Evolutionary conservation across 1,140 invertebrate species (phyloP), one percentile per base, ranked within the genome.

Genomic region (Dendrolimus punctatus): DNA sequence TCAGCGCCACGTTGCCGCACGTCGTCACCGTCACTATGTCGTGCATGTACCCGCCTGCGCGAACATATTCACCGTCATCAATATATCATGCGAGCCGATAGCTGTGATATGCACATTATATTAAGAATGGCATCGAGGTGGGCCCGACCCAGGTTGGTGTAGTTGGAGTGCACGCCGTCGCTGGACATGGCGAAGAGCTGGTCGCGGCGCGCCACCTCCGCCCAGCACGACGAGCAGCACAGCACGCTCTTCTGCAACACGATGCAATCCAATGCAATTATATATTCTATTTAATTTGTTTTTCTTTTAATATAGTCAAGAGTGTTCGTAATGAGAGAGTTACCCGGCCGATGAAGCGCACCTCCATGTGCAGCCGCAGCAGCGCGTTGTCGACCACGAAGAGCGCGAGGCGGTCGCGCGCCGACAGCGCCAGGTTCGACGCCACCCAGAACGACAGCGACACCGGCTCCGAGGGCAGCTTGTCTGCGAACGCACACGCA

Each of bases 371-470:
- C n/a, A 95, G 85, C 53, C 93, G 88, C 58, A 91, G 88, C 67
- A 92, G 88, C n/a, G 91, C 89, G 73, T 89, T 90, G 77, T 94
- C 90, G 38, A 91, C 87, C 54, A 74, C 80, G 44, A 95, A 87
- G 39, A 95, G 76, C 54, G 83, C 79, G 5, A 93, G 77, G 36
- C 90, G 85, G 56, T 91, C 89, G 44, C 80, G 78, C 62, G 93
- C 89, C 63, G 91, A 87, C 49, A 95, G 77, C 39, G 92, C 89
- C 38, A 96, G 77, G 83, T 94, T 94, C 58, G 91, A 91, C 44
- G 92, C 92, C 45, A 94, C 90, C 93, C 94, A 95, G 81, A 91
- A 95, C 8, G 93, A 95, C 63, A 95, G 87, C 58, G 93, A 90
- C 51, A 89, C 80, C 6, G 92, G 88, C 80, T 93, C 91, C 56